A percentile compares a stretch with the other conserved stretches of the same genome.
phyloP scores from a whole-genome alignment of 2,888 invertebrate species.

The Eilema sororculum region DNA sequence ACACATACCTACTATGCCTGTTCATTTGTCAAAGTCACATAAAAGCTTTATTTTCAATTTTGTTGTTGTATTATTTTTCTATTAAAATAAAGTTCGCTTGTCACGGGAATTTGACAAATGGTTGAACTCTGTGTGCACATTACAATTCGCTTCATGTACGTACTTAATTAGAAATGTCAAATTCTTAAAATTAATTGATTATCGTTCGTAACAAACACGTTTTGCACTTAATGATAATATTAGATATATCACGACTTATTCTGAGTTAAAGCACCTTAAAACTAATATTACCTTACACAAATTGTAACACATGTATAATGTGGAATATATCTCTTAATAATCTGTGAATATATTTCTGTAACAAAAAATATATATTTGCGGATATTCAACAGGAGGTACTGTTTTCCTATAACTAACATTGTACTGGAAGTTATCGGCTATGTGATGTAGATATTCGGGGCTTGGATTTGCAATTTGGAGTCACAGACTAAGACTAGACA shows the following conservation, averaged over 20 bases:
- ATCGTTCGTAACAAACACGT: slow-evolving; percentile 54
- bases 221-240: slow-evolving; percentile 63
- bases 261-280: slow-evolving; percentile 83
- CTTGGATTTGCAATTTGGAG: slow-evolving; percentile 49
- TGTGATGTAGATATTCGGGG: slow-evolving; percentile 66
- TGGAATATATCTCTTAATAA: slow-evolving; percentile 71
- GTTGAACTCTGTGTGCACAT: slow-evolving; percentile 38
- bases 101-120: slow-evolving; percentile 46
- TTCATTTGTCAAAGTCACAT: slow-evolving; percentile 51
- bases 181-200: slow-evolving; percentile 59
- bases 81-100: slow-evolving; percentile 34
- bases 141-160: slow-evolving; percentile 46
- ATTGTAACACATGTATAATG: slow-evolving; percentile 69
- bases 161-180: slow-evolving; percentile 51
- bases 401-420: slow-evolving; percentile 62
- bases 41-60: slow-evolving; percentile 29
- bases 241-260: slow-evolving; percentile 78
- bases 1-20: slow-evolving; percentile 34
- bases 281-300: slow-evolving; percentile 67
- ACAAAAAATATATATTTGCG: slow-evolving; percentile 77
- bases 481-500: slow-evolving; percentile 57
- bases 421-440: slow-evolving; percentile 72
- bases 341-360: slow-evolving; percentile 74
- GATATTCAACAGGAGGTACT: slow-evolving; percentile 83
- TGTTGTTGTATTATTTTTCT: slow-evolving; percentile 28